Evolutionary conservation across 2,888 invertebrate species (phyloP).

Genomic region (Dasysyrphus albostriatus): DNA sequence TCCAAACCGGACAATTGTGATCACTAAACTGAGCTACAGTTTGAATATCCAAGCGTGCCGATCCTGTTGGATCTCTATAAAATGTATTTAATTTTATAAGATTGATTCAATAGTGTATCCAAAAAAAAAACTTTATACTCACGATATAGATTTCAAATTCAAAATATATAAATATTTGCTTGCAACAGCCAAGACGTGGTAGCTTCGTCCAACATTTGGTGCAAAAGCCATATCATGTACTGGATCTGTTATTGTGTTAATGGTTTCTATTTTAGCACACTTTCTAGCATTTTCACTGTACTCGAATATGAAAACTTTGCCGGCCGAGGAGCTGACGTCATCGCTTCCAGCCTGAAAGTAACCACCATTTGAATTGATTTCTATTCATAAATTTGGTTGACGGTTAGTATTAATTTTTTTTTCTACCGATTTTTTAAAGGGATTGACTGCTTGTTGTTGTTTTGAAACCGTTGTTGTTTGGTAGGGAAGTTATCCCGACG

Average conservation of each 20-base stretch:
- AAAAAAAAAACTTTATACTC: slow-evolving; percentile 79
- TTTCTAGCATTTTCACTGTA: slow-evolving; percentile 94
- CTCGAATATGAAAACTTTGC: slow-evolving; percentile 96
- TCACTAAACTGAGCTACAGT: slow-evolving; percentile 94
- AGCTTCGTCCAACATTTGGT: slow-evolving; percentile 96
- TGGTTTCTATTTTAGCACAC: slow-evolving; percentile 95
- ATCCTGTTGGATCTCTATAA: slow-evolving; percentile 82
- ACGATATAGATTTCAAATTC: slow-evolving; percentile 90
- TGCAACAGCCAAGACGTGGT: slow-evolving; percentile 96
- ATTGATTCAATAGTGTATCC: not conserved
- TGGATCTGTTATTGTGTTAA: slow-evolving; percentile 91
- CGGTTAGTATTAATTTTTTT: no score
- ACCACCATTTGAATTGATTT: not conserved
- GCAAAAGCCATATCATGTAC: slow-evolving; percentile 98
- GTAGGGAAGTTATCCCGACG: no score
- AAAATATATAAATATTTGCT: slow-evolving; percentile 96
- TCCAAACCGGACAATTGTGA: slow-evolving; percentile 96
- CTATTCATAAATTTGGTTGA: no score
- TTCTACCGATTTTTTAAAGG: no score
- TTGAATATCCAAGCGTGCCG: slow-evolving; percentile 90
- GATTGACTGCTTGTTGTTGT: no score
- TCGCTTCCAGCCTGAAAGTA: slow-evolving; percentile 82
- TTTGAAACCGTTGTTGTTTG: no score
- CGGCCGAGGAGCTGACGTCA: slow-evolving; percentile 86
- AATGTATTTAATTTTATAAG: slow-evolving; percentile 17